Evolutionary conservation across 2,888 invertebrate genomes (phyloP).

Genomic region (Liodrosophila aerea): DNA sequence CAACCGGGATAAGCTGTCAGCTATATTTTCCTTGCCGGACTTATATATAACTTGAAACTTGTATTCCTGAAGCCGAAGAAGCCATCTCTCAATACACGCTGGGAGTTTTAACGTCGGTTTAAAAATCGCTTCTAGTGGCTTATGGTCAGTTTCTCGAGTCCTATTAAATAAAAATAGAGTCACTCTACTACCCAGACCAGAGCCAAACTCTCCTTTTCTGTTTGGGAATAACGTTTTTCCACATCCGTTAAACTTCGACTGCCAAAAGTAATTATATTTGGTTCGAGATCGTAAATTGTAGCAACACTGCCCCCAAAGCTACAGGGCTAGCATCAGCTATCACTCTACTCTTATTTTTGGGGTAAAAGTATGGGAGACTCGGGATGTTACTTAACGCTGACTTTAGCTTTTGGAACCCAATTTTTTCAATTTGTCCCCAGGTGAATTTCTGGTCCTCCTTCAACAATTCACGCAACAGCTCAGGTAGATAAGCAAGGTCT

Average conservation of each 20-base stretch:
- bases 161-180: neutral
- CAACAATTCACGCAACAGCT: neutral
- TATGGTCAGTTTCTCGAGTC: constrained; percentile 3
- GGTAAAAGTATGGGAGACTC: neutral
- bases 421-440: neutral
- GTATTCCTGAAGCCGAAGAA: neutral
- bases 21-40: neutral
- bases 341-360: neutral
- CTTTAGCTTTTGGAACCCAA: neutral
- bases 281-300: constrained; percentile 1
- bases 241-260: no score
- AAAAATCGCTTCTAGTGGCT: neutral
- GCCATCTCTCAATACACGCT: neutral
- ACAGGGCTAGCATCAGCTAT: constrained; percentile 12
- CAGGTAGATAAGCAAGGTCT: neutral
- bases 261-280: constrained; percentile 4
- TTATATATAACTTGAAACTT: neutral
- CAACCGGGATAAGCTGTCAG: neutral
- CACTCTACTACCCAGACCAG: neutral
- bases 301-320: constrained; percentile 9
- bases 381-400: neutral
- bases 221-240: no score
- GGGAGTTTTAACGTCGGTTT: neutral
- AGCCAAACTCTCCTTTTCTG: constrained; percentile 15
- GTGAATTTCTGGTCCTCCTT: neutral